A percentile compares a stretch with the other conserved stretches of the same genome.
These are phyloP conservation scores for Apis laboriosa DNA, from an alignment of 1,140 invertebrate species.

Conservation along the genomic window DNA sequence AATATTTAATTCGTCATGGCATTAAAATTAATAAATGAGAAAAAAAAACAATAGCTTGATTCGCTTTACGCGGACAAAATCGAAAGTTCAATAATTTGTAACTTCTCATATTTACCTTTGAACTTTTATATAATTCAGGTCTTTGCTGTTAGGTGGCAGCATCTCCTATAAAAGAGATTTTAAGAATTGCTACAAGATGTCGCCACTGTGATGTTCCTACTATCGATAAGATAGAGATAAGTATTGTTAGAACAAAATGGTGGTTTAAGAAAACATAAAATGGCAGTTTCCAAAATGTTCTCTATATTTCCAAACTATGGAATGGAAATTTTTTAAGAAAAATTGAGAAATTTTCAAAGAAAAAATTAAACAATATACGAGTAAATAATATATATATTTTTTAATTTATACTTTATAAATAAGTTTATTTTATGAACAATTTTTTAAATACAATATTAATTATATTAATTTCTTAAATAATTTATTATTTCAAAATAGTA, in stretches of 20 bases:
- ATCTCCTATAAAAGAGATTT: not conserved
- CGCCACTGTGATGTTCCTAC: not conserved
- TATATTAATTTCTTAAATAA: no score
- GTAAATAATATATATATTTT: no score
- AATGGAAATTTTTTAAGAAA: not conserved
- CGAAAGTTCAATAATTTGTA: constrained; percentile 1
- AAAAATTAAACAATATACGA: no score
- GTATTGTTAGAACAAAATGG: not conserved
- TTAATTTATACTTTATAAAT: no score
- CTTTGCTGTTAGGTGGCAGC: not conserved
- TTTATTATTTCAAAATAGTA: not conserved
- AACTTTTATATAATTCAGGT: not conserved
- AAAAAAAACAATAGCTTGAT: not conserved
- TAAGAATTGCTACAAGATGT: not conserved
- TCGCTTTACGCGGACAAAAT: not conserved
- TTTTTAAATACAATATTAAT: no score
- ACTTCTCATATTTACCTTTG: not conserved
- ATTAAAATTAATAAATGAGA: not conserved
- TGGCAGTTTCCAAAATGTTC: not conserved
- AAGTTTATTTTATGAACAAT: no score
- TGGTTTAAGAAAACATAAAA: not conserved
- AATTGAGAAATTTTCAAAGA: no score
- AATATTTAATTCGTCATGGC: no score
- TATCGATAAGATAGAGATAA: not conserved
- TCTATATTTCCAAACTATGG: not conserved